phyloP scores from a whole-genome alignment of 2,113 vertebrate genomes.

The Caretta caretta region DNA sequence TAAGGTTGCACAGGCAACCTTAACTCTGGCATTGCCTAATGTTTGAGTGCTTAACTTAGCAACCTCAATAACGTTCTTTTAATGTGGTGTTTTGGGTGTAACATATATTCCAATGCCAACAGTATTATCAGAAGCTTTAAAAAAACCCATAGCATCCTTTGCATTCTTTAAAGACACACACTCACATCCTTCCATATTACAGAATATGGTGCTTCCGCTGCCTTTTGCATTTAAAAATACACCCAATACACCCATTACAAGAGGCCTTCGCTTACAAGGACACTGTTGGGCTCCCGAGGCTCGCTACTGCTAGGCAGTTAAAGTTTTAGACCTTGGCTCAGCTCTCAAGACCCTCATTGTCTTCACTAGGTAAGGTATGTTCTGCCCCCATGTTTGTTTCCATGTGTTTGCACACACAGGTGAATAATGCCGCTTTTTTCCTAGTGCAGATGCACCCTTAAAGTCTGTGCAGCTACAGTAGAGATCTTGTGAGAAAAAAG shows the following conservation, averaged over 20 bases:
- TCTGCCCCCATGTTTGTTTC: background rate
- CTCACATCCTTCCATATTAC: background rate
- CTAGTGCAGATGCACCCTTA: background rate
- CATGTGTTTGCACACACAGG: background rate
- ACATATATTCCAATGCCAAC: background rate
- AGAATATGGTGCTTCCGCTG: accelerated
- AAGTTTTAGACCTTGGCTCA: background rate
- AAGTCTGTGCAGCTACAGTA: background rate
- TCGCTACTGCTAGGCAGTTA: background rate
- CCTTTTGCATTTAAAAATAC: background rate
- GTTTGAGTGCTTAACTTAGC: background rate
- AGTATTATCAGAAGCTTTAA: background rate
- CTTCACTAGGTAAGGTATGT: background rate
- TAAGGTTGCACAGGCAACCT: background rate
- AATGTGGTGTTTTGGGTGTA: background rate
- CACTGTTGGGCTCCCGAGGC: background rate
- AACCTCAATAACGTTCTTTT: background rate
- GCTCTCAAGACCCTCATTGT: background rate
- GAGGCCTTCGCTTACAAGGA: background rate
- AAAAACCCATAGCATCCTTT: background rate
- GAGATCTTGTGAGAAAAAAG: background rate
- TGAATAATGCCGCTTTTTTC: background rate
- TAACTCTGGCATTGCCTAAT: background rate
- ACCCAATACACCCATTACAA: background rate
- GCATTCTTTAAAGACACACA: background rate